Conservation (phyloP, 2,797 vertebrate species). For the Aplochiton taeniatus region DNA sequence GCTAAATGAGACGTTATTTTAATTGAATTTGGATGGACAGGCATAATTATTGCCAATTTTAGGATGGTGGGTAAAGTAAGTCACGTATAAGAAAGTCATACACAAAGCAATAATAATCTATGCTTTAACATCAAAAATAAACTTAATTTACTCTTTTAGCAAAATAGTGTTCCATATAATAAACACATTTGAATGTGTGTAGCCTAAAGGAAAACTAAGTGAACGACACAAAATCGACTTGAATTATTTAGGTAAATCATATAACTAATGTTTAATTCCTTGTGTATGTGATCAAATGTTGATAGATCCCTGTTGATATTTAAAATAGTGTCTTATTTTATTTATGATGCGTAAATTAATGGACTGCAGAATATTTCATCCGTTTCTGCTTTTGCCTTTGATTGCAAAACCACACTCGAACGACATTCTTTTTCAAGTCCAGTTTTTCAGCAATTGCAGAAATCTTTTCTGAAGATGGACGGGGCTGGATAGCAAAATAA, state of each 20-base stretch:
- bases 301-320: slow-evolving; percentile 71
- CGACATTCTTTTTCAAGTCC: slow-evolving; percentile 94
- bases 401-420: slow-evolving; percentile 94
- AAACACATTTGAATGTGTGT: slow-evolving; percentile 48
- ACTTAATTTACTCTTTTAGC: slow-evolving; percentile 39
- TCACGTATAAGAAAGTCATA: slow-evolving; percentile 21
- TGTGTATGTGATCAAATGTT: slow-evolving; percentile 40
- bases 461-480: slow-evolving; percentile 92
- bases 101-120: too few species aligned
- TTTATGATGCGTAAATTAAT: slow-evolving; percentile 75
- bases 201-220: slow-evolving; percentile 34
- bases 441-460: slow-evolving; percentile 91
- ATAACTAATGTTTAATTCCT: slow-evolving; percentile 25
- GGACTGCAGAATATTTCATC: slow-evolving; percentile 92
- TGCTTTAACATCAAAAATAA: slow-evolving; percentile 37
- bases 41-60: not conserved
- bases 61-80: slow-evolving; percentile 41
- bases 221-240: slow-evolving; percentile 38
- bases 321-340: slow-evolving; percentile 64
- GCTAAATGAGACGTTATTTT: too few species aligned
- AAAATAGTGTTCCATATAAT: slow-evolving; percentile 29
- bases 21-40: too few species aligned
- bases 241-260: slow-evolving; percentile 28
- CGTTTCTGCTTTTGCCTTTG: slow-evolving; percentile 94
- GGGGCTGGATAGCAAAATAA: slow-evolving; percentile 91